Evolutionary conservation across 53 echinoderm and acorn worm species (phyloP).

Genomic region (Glandiceps talaboti): DNA sequence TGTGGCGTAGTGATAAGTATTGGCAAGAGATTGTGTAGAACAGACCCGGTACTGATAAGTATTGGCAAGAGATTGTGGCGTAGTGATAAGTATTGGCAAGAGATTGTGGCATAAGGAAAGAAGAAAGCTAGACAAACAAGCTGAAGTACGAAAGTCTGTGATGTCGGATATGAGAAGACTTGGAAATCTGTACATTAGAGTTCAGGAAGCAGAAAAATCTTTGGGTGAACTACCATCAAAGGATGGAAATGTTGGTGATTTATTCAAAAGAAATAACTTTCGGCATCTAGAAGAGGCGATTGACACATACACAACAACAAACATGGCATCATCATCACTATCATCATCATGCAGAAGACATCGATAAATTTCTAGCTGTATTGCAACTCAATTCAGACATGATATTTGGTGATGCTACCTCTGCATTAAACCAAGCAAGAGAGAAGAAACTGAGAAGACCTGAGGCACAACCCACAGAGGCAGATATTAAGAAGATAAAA

Average conservation of each 20-base stretch:
- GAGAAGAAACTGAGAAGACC: conserved; percentile 25
- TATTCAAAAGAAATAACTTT: conserved; percentile 43
- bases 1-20: conserved; percentile 24
- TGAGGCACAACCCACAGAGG: conserved; percentile 17
- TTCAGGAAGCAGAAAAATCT: conserved; percentile 25
- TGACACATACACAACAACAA: conserved; percentile 26
- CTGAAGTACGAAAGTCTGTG: conserved; percentile 44
- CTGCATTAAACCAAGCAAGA: conserved; percentile 16
- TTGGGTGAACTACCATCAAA: conserved; percentile 27
- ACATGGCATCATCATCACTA: not conserved
- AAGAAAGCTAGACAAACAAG: conserved; percentile 37
- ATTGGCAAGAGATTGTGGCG: conserved; percentile 39
- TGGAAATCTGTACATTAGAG: conserved; percentile 30
- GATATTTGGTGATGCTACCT: conserved; percentile 23
- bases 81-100: conserved; percentile 36
- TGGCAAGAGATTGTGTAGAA: conserved; percentile 10
- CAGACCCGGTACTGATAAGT: conserved; percentile 26
- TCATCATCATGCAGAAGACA: conserved; percentile 19
- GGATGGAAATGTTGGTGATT: conserved; percentile 25
- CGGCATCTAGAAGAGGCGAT: conserved; percentile 41
- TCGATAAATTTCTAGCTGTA: conserved; percentile 56
- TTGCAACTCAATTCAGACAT: conserved; percentile 37
- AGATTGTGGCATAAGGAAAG: conserved; percentile 39
- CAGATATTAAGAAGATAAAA: conserved; percentile 20
- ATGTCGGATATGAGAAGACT: conserved; percentile 59